Conservation (phyloP, 2,797 vertebrate genomes). For the Halcyon smyrnensis region DNA sequence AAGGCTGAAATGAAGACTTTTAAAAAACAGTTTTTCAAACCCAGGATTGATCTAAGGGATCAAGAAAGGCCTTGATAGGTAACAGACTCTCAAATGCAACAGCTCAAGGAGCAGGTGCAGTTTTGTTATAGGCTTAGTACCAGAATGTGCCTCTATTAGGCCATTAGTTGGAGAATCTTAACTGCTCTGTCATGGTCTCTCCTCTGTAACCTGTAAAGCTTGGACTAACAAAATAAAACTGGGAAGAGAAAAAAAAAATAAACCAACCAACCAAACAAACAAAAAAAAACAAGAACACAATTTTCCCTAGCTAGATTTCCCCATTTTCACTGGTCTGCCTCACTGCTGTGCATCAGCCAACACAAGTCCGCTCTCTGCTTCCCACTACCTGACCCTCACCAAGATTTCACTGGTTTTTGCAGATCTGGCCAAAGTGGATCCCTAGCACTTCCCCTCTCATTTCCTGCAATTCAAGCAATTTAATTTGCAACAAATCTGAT, state of each 20-base stretch:
- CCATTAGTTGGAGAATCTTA: background rate
- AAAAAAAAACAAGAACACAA: background rate
- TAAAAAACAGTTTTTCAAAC: constrained; percentile 46
- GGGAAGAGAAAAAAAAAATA: background rate
- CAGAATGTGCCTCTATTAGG: background rate
- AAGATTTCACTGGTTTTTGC: background rate
- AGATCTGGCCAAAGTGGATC: background rate
- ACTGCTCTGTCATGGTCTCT: background rate
- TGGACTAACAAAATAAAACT: background rate
- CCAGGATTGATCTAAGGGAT: constrained; percentile 33
- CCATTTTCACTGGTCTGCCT: background rate
- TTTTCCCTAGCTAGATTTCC: background rate
- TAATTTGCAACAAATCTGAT: background rate
- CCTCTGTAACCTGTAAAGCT: background rate
- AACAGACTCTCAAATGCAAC: background rate
- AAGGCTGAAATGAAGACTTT: constrained; percentile 13
- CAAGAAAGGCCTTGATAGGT: constrained; percentile 16
- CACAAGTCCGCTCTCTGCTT: background rate
- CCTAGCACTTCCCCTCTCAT: background rate
- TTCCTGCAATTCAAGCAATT: background rate
- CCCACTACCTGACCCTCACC: background rate
- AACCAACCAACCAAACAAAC: background rate
- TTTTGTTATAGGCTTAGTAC: background rate
- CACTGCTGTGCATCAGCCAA: background rate
- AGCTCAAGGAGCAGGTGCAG: constrained; percentile 14